A percentile compares a stretch with the other conserved stretches of the same genome.
Evolutionary conservation across 2,113 vertebrate species (phyloP).

Genomic region (human (Homo sapiens)): DNA sequence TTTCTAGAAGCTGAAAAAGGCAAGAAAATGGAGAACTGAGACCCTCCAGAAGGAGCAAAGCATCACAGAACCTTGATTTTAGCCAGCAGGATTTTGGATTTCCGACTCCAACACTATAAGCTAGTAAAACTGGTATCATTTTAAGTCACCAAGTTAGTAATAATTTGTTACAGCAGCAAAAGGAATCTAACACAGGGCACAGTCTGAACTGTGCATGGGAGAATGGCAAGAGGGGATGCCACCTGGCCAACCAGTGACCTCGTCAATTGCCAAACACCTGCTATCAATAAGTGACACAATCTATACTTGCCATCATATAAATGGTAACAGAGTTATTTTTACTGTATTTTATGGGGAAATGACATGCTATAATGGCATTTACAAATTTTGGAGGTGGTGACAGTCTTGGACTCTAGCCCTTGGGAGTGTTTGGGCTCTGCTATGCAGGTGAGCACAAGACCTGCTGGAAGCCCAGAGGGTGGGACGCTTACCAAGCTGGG

Average conservation of each 20-base stretch:
- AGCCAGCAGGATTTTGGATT: neutral
- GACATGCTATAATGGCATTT: neutral
- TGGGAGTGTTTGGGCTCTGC: neutral
- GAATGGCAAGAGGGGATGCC: neutral
- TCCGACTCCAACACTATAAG: neutral
- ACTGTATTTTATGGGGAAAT: neutral
- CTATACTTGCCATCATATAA: neutral
- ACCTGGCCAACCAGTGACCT: neutral
- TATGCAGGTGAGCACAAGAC: neutral
- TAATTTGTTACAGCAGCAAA: neutral
- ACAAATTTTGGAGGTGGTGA: neutral
- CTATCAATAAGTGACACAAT: neutral
- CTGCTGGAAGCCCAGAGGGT: neutral
- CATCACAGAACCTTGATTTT: neutral
- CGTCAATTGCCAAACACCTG: neutral
- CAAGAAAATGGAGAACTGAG: neutral
- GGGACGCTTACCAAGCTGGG: neutral
- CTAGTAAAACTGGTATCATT: neutral
- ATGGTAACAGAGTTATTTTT: neutral
- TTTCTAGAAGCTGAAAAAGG: neutral
- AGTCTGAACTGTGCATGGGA: neutral
- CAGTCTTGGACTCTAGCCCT: neutral
- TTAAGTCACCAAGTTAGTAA: neutral
- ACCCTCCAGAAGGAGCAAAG: neutral
- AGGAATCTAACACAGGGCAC: neutral